These are phyloP conservation scores for Wasmannia auropunctata DNA, from an alignment of 1,140 invertebrate species.

Conservation along the genomic window DNA sequence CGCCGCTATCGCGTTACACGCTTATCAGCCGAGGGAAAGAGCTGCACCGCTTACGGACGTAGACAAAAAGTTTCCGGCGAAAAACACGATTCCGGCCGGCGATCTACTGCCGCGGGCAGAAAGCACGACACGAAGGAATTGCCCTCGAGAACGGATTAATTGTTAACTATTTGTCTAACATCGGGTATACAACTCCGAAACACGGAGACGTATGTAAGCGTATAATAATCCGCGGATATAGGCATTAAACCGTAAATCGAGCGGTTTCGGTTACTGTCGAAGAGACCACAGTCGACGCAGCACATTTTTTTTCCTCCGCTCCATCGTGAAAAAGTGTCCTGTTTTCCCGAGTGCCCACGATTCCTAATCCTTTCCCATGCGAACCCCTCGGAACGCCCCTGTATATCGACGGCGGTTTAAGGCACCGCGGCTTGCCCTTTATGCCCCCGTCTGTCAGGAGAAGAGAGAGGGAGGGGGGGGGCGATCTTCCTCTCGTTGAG, in stretches of 20 bases:
- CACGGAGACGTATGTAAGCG: neutral
- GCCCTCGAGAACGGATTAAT: constrained; percentile 19
- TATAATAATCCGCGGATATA: neutral
- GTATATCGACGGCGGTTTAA: constrained; percentile 41
- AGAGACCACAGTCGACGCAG: neutral
- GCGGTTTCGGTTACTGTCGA: neutral
- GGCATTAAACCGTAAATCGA: neutral
- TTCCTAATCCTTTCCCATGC: constrained; percentile 69
- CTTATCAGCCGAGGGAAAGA: constrained; percentile 36
- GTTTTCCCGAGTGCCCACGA: neutral
- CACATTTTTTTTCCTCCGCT: neutral
- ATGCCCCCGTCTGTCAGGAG: neutral
- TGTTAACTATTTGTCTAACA: neutral
- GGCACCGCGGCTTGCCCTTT: constrained; percentile 32
- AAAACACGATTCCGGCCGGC: neutral
- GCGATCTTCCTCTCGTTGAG: constrained; percentile 36
- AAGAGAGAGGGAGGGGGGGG: neutral
- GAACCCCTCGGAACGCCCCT: constrained; percentile 36
- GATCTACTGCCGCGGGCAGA: neutral
- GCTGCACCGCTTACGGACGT: neutral
- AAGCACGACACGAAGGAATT: neutral
- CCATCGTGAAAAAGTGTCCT: neutral
- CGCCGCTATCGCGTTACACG: constrained; percentile 47
- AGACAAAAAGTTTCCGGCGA: constrained; percentile 38
- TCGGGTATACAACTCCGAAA: neutral